Percentiles rank a stretch among this genome's conserved stretches.
Evolutionary conservation across 2,888 invertebrate genomes (phyloP).

Genomic region (Fabriciana adippe): DNA sequence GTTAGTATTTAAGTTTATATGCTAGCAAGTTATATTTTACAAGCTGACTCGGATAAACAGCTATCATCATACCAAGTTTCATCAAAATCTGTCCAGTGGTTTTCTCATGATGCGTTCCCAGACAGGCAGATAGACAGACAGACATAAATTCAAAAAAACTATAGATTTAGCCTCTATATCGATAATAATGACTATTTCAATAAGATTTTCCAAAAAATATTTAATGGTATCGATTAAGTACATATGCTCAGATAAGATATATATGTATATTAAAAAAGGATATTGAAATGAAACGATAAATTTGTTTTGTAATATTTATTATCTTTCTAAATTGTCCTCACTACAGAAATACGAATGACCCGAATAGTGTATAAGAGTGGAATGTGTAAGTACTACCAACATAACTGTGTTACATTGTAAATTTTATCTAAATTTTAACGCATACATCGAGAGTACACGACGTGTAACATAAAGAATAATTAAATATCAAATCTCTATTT

Average conservation of each 20-base stretch:
- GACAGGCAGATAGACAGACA: too few species aligned
- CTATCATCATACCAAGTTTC: too few species aligned
- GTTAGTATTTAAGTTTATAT: too few species aligned
- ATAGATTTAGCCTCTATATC: too few species aligned
- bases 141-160: too few species aligned
- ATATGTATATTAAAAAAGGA: not conserved
- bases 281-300: slow-evolving; percentile 33
- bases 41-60: too few species aligned
- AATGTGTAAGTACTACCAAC: slow-evolving; percentile 61
- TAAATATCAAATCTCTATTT: slow-evolving; percentile 16
- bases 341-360: slow-evolving; percentile 60
- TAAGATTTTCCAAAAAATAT: too few species aligned
- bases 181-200: too few species aligned
- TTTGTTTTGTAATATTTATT: slow-evolving; percentile 48
- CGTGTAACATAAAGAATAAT: slow-evolving; percentile 42
- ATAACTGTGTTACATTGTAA: not conserved
- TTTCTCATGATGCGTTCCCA: too few species aligned
- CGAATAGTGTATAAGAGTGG: slow-evolving; percentile 52
- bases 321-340: slow-evolving; percentile 55
- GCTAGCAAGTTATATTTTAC: too few species aligned
- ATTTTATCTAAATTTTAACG: slow-evolving; percentile 1
- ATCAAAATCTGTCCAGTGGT: too few species aligned
- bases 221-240: too few species aligned
- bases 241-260: not conserved
- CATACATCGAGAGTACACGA: not conserved